Evolutionary conservation across 2,113 vertebrate genomes (phyloP), one percentile per base, ranked within the genome.

Genomic region (Hydrolagus affinis): DNA sequence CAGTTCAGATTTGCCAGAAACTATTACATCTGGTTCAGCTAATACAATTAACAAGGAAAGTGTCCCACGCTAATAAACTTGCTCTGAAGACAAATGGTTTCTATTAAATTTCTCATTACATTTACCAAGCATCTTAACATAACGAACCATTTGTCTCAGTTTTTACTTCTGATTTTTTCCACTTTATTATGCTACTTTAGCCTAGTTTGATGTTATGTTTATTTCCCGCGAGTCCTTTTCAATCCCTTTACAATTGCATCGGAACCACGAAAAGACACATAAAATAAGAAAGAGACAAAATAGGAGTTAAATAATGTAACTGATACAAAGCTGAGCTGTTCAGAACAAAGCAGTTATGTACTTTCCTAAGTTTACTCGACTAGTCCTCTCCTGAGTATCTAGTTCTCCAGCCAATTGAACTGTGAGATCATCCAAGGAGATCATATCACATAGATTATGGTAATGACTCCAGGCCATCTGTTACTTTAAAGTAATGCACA

Each of bases 61-160:
- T 62, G 23, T 14, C 57, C 76, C 15, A 64, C 28, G 21, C 59
- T 80, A 80, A 80, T 80, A 23, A 62, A 25, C 59, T 64, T 80
- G n/a, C 59, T 2, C n/a, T 4, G 10, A 12, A 80, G 23, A 80
- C 28, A 28, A 80, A 80, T 64, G 76, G 4, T 62, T 80, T 80
- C 56, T 62, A 80, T 80, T 80, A 80, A 83, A 59, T 66, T 60
- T 60, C 23, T 83, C 60, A 66, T 28, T 83, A 19, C 76, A 10
- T 64, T 83, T 23, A 83, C 77, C 77, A 66, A 83, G 28, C 12
- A 28, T 83, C 30, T 21, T 28, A 80, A 62, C 28, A 19, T 83
- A 66, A 10, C 19, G 25, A 83, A 19, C 25, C 77, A 66, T 30
- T 83, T 66, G 30, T 83, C 60, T 83, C 44, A 3, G 25, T 9